phyloP scores from a whole-genome alignment of 2,888 invertebrate species.

The Mantis religiosa region DNA sequence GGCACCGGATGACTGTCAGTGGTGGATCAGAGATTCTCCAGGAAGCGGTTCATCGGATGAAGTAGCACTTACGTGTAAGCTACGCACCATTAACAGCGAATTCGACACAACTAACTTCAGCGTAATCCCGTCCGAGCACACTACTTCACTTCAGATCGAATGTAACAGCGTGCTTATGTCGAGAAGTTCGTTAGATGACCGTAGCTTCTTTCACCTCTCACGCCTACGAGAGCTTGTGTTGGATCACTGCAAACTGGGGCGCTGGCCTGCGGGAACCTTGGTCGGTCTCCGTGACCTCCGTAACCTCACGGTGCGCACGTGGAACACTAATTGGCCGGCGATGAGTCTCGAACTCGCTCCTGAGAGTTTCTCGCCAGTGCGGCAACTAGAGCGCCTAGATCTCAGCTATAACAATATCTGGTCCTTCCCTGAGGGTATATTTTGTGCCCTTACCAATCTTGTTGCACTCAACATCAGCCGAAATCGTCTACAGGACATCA shows the following conservation, averaged over 20 bases:
- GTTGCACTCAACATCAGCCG: slow-evolving; percentile 79
- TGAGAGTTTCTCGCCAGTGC: slow-evolving; percentile 70
- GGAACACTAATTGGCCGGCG: slow-evolving; percentile 80
- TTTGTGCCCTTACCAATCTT: slow-evolving; percentile 76
- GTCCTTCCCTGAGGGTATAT: slow-evolving; percentile 81
- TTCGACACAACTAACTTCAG: slow-evolving; percentile 85
- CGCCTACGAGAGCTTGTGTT: slow-evolving; percentile 75
- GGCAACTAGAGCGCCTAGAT: slow-evolving; percentile 78
- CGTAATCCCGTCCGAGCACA: slow-evolving; percentile 79
- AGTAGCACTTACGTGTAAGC: slow-evolving; percentile 72
- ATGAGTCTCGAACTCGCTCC: slow-evolving; percentile 78
- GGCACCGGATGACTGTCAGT: slow-evolving; percentile 82
- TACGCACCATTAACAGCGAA: slow-evolving; percentile 81
- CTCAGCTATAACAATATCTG: slow-evolving; percentile 85
- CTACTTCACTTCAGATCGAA: slow-evolving; percentile 71
- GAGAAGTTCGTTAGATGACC: slow-evolving; percentile 70
- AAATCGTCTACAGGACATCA: slow-evolving; percentile 83
- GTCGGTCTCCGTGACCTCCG: slow-evolving; percentile 74
- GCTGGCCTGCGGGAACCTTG: slow-evolving; percentile 76
- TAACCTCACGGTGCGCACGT: slow-evolving; percentile 79
- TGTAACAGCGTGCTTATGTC: slow-evolving; percentile 78
- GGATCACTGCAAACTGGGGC: slow-evolving; percentile 81
- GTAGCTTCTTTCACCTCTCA: slow-evolving; percentile 74
- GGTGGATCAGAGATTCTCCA: slow-evolving; percentile 61
- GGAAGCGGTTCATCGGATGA: slow-evolving; percentile 51